Evolutionary conservation across 2,113 vertebrate species (phyloP).

Genomic region (Gobius niger): DNA sequence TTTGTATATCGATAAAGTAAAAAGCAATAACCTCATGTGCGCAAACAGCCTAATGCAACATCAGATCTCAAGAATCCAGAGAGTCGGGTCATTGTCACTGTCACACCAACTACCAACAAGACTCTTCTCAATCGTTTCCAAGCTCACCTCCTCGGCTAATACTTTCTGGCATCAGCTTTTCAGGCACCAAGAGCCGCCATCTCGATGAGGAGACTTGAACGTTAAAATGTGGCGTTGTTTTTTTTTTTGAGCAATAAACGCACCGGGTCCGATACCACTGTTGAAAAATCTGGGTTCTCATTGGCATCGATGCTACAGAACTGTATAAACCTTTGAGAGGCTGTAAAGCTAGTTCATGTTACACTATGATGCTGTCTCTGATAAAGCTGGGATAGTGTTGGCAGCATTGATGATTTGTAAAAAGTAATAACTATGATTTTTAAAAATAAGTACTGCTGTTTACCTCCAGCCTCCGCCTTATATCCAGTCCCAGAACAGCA

Average conservation of each 20-base stretch:
- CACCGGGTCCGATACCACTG: conserved; percentile 39
- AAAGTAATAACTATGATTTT: neutral
- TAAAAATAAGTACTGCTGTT: conserved; percentile 17
- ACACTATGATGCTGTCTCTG: conserved; percentile 56
- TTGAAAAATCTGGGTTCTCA: conserved; percentile 21
- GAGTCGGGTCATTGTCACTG: too few relatives aligned
- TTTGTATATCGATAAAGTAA: too few relatives aligned
- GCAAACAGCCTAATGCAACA: too few relatives aligned
- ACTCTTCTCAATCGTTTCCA: neutral
- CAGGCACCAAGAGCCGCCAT: conserved; percentile 34
- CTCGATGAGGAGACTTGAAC: conserved; percentile 25
- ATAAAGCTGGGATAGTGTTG: conserved; percentile 43
- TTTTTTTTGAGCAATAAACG: conserved; percentile 62
- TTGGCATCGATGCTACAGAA: conserved; percentile 24
- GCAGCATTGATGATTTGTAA: conserved; percentile 2
- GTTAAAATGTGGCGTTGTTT: conserved; percentile 47
- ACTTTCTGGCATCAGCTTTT: conserved; percentile 10
- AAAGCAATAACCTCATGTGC: too few relatives aligned
- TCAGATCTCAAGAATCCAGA: too few relatives aligned
- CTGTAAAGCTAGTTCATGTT: conserved; percentile 38
- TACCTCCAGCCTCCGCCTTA: conserved; percentile 58
- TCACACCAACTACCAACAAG: neutral
- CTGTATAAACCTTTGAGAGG: conserved; percentile 3
- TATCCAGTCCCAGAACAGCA: conserved; percentile 53
- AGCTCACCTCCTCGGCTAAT: neutral